Base-by-base conservation (phyloP, 1,140 invertebrate genomes). In the Lerema accius region DNA sequence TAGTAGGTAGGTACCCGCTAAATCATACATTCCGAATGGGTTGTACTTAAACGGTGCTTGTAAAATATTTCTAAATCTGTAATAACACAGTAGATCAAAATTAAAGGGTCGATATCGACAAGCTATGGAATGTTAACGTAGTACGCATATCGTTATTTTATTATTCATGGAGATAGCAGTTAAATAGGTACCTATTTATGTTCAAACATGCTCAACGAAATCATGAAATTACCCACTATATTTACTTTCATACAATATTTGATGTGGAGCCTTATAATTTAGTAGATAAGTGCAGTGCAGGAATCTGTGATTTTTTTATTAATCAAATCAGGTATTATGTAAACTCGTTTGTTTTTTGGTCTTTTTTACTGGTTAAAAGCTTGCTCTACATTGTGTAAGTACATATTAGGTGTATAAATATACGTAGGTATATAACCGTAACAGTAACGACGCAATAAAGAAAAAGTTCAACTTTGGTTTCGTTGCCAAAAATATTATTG, bases 401-500 rank as follows among this genome's bases (percentile, higher is more conserved):
- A n/a, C n/a, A n/a, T n/a, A n/a, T n/a, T n/a, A n/a, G n/a, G n/a
- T n/a, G n/a, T n/a, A n/a, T n/a, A n/a, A n/a, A 5, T 50, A 32
- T 9, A 16, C 9, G 1, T 32, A 49, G n/a, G n/a, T 32, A 28
- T 28, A 50, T 4, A 14, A 9, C 15, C 9, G 28, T 50, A 17
- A 50, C 11, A 10, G 53, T 56, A 43, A 53, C 50, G 17, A 13
- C 14, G 53, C 53, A 56, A 56, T 56, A 56, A 56, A 56, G 53
- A 56, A 56, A 39, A 56, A 17, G 7, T 35, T 45, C 28, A 56
- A 56, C 53, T 56, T 56, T 56, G 53, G 51, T 45, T 56, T 35
- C 53, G 53, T 74, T 80, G 74, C 68, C 74, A 77, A 76, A 74
- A 74, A 64, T 71, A 62, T 63, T 69, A 76, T 75, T 71, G 68